Conservation (phyloP, 1,140 invertebrate genomes). For the Adoxophyes honmai region DNA sequence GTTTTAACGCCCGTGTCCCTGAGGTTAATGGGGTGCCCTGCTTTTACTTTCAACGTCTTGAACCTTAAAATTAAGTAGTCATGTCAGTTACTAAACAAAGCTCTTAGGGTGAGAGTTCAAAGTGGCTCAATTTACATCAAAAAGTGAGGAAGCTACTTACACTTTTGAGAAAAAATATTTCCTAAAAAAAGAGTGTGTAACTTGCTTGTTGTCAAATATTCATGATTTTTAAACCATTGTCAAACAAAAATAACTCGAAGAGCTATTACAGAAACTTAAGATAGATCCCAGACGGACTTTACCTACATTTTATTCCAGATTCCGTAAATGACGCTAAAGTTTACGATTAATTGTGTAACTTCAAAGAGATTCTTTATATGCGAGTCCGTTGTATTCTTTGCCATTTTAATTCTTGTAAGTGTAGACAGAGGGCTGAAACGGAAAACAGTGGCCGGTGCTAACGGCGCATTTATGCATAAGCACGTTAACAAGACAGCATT, state of each 20-base stretch:
- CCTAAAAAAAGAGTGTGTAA: no score
- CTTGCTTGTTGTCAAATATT: no score
- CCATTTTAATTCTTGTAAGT: neutral
- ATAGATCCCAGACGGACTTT: no score
- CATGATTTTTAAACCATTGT: no score
- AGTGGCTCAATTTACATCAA: neutral
- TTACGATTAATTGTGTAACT: no score
- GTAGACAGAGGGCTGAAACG: slow-evolving; percentile 18
- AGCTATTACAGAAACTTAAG: no score
- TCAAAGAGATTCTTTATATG: no score
- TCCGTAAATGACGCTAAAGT: no score
- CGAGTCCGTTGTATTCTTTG: neutral
- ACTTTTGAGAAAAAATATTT: no score
- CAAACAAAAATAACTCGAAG: no score
- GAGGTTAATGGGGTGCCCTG: slow-evolving; percentile 15
- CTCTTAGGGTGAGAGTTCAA: neutral
- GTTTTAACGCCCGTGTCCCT: slow-evolving; percentile 12
- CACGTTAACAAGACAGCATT: slow-evolving; percentile 42
- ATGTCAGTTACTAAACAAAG: neutral
- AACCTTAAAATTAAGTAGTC: slow-evolving; percentile 19
- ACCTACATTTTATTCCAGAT: no score
- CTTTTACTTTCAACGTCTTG: slow-evolving; percentile 20
- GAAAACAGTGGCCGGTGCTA: slow-evolving; percentile 30
- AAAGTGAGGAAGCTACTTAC: no score
- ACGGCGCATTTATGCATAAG: slow-evolving; percentile 36